Base-by-base conservation (phyloP, 2,113 vertebrate genomes). In the Alosa alosa region DNA sequence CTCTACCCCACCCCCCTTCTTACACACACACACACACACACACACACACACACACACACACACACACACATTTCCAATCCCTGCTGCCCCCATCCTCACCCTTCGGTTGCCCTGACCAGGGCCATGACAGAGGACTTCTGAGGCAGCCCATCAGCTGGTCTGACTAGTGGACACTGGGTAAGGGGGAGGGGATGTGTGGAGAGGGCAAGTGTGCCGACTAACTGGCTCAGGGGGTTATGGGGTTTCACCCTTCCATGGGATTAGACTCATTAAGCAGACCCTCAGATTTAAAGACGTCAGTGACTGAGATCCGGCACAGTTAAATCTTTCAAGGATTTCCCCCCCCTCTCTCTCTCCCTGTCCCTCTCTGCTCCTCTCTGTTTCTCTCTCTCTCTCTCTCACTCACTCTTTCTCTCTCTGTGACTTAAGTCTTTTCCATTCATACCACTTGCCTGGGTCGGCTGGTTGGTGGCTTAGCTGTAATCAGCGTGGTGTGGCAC, bases 121-220 rank as follows among this genome's bases (percentile, higher is more conserved):
- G 94, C 91, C 92, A 90, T 95, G 93, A 96, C 95, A 93, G 0
- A 64, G 92, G 93, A 92, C 93, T 25, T 93, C 31, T 31, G 31
- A 31, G 31, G 93, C 91, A 87, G 88, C 89, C 47, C 88, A 78
- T 78, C 72, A 78, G 72, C 72, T 11, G 13, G 7, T 78, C 10
- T 78, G 36, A 78, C 31, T 39, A 78, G 72, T 15, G 72, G 25
- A 72, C 25, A 55, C 52, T 18, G 25, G 31, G 64, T 7, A 31
- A 78, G 72, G 68, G 83, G 72, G 83, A 31, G 82, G 39, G 81
- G 45, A 52, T 86, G 36, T 78, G 72, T 78, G 72, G 31, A 78
- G 57, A 39, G 72, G 72, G 72, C 72, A 78, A 78, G 72, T 78
- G 72, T 36, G 44, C 25, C 13, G 55, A 25, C 81, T 75, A 75